Conservation (phyloP, 2,888 invertebrate genomes). For the Leptogaster cylindrica region DNA sequence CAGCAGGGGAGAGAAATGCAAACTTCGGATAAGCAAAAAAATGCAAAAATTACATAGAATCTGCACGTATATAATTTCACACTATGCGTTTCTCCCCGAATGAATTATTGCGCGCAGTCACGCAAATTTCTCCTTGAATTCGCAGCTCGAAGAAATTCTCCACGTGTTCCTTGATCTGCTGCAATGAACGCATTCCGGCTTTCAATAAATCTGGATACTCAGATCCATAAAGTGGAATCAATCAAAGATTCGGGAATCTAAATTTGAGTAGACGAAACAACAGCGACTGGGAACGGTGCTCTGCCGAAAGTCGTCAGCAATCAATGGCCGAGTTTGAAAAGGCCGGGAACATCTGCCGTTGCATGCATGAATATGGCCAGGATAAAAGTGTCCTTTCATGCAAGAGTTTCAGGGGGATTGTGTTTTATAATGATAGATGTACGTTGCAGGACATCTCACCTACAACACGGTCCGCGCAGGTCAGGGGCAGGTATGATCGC, state of each 20-base stretch:
- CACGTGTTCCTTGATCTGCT: no score
- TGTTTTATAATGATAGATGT: slow-evolving; percentile 3
- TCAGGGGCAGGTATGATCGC: slow-evolving; percentile 8
- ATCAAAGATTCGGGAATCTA: slow-evolving; percentile 26
- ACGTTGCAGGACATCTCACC: slow-evolving; percentile 17
- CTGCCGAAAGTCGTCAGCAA: slow-evolving; percentile 43
- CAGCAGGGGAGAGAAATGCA: background rate
- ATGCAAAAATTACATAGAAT: slow-evolving; percentile 48
- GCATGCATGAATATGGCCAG: slow-evolving; percentile 38
- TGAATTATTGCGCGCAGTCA: slow-evolving; percentile 44
- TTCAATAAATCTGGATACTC: no score
- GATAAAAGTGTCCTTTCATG: slow-evolving; percentile 20
- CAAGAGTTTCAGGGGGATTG: slow-evolving; percentile 1
- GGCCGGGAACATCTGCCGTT: slow-evolving; percentile 42
- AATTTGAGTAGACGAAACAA: background rate
- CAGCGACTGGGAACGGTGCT: slow-evolving; percentile 41
- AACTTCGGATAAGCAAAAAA: slow-evolving; percentile 16
- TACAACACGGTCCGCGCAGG: slow-evolving; percentile 2
- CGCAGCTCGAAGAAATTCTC: slow-evolving; percentile 8
- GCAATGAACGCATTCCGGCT: no score
- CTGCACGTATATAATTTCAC: slow-evolving; percentile 50
- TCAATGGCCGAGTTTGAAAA: slow-evolving; percentile 40
- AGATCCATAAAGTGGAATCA: slow-evolving; percentile 30
- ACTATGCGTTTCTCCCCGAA: slow-evolving; percentile 48
- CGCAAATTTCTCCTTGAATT: slow-evolving; percentile 41